phyloP scores from a whole-genome alignment of 2,888 invertebrate genomes.

The Tiphia femorata region DNA sequence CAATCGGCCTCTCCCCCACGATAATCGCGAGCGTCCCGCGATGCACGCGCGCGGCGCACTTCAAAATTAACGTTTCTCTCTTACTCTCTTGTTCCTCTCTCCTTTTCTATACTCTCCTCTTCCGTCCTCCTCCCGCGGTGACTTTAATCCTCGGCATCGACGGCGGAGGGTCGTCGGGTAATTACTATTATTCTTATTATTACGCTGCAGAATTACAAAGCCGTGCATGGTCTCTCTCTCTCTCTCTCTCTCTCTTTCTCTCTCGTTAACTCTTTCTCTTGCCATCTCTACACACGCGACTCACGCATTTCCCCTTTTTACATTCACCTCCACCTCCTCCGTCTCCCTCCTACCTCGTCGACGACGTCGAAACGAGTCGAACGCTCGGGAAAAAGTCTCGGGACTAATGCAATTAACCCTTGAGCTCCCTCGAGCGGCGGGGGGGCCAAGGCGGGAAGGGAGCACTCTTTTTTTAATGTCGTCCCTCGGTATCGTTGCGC shows the following conservation, averaged over 20 bases:
- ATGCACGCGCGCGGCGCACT: too few species aligned
- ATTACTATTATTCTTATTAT: slow-evolving; percentile 31
- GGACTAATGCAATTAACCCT: slow-evolving; percentile 47
- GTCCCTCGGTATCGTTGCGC: not conserved
- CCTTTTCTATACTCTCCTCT: not conserved
- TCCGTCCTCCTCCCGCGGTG: not conserved
- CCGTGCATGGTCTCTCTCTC: too few species aligned
- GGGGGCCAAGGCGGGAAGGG: slow-evolving; percentile 10
- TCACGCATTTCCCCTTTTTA: slow-evolving; percentile 4
- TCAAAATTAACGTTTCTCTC: too few species aligned
- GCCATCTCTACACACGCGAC: slow-evolving; percentile 30
- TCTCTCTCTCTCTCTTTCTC: too few species aligned
- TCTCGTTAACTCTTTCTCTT: too few species aligned
- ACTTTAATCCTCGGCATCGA: slow-evolving; percentile 16
- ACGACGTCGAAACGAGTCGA: slow-evolving; percentile 1
- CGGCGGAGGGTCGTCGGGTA: slow-evolving; percentile 9
- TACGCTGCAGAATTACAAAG: slow-evolving; percentile 20
- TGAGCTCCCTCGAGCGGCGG: slow-evolving; percentile 30
- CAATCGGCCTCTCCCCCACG: too few species aligned
- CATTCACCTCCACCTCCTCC: not conserved
- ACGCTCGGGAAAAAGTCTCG: slow-evolving; percentile 36
- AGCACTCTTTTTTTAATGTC: not conserved
- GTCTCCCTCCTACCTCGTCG: not conserved
- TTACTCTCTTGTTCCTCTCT: not conserved
- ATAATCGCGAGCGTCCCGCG: not conserved